Evolutionary conservation across 2,113 vertebrate species (phyloP).

Genomic region (Tichodroma muraria): DNA sequence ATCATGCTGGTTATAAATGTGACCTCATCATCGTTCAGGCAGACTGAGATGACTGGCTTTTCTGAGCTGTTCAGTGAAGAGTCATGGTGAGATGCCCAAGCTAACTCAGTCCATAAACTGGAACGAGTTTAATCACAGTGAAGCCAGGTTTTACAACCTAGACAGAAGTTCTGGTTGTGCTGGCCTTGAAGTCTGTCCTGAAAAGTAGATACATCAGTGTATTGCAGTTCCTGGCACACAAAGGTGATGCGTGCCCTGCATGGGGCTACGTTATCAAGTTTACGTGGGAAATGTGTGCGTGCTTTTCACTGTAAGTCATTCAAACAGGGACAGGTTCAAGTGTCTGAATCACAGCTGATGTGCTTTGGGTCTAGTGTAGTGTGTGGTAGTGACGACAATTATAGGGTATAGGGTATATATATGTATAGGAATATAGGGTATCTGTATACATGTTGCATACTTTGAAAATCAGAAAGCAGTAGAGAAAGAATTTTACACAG

Average conservation of each 20-base stretch:
- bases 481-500: not conserved
- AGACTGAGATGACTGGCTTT: not conserved
- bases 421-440: not conserved
- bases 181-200: not conserved
- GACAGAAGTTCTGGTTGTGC: not conserved
- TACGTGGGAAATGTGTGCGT: not conserved
- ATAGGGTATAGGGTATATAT: too few relatives aligned
- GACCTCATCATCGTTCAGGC: not conserved
- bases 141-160: not conserved
- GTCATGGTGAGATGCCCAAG: not conserved
- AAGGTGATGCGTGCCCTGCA: accelerated
- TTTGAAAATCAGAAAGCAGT: not conserved
- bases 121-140: not conserved
- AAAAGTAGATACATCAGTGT: accelerated
- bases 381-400: not conserved
- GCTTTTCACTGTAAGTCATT: not conserved
- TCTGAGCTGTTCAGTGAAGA: not conserved
- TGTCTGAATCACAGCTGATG: not conserved
- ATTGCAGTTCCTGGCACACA: not conserved
- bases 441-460: not conserved
- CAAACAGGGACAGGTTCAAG: not conserved
- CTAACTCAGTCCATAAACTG: not conserved
- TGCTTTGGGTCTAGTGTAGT: not conserved
- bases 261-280: not conserved
- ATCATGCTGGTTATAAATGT: not conserved